Conservation (phyloP, 1,140 invertebrate species). For the Ceratitis capitata region DNA sequence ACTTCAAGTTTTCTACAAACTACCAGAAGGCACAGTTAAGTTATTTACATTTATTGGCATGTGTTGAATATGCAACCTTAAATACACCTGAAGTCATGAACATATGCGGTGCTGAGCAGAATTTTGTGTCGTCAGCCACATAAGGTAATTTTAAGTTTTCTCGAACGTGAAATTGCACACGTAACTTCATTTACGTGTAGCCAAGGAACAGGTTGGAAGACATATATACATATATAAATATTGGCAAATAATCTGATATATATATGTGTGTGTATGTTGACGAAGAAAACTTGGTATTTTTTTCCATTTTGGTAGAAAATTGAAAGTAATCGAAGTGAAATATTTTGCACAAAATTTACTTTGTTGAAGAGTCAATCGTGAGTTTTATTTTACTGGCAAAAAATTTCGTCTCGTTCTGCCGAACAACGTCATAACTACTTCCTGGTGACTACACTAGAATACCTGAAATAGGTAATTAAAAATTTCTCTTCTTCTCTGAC, state of each 20-base stretch:
- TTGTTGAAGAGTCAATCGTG: neutral
- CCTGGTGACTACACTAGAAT: neutral
- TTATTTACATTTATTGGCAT: neutral
- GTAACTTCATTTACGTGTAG: slow-evolving; percentile 35
- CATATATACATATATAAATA: neutral
- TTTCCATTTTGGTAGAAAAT: neutral
- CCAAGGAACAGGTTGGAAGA: neutral
- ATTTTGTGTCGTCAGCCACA: slow-evolving; percentile 25
- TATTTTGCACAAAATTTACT: slow-evolving; percentile 30
- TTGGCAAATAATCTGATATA: too few species aligned
- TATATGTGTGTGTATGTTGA: neutral
- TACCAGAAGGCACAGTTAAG: neutral
- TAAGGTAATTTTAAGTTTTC: slow-evolving; percentile 35
- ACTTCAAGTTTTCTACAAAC: neutral
- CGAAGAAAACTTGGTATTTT: neutral
- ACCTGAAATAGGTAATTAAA: neutral
- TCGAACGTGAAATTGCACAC: slow-evolving; percentile 33
- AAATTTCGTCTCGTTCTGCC: too few species aligned
- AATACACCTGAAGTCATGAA: neutral
- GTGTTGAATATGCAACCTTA: neutral
- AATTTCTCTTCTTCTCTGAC: neutral
- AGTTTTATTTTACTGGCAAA: too few species aligned
- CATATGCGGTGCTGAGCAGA: neutral
- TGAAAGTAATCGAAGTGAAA: slow-evolving; percentile 32
- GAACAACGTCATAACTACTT: neutral